Conservation (phyloP, 1,140 invertebrate genomes). For the Akabosia matsudoensis region DNA sequence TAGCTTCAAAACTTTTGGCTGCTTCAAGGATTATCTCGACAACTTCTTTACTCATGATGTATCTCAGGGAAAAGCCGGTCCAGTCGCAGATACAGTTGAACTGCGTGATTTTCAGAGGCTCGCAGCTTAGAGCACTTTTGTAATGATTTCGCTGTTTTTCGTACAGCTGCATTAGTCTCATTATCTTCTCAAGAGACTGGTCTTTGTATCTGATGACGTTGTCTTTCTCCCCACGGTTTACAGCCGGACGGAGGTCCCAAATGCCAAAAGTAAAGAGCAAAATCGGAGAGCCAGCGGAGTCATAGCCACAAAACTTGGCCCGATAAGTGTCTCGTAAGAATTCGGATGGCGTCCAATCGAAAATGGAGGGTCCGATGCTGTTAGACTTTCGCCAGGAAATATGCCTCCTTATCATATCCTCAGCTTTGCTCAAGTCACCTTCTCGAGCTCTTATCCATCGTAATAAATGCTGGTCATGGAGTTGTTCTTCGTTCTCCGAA, state of each 20-base stretch:
- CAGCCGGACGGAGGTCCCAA: slow-evolving; percentile 31
- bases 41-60: slow-evolving; percentile 32
- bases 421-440: slow-evolving; percentile 31
- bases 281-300: slow-evolving; percentile 30
- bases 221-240: slow-evolving; percentile 9
- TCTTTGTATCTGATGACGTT: slow-evolving; percentile 27
- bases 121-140: not conserved
- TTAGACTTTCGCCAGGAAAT: slow-evolving; percentile 29
- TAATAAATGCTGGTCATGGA: slow-evolving; percentile 27
- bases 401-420: slow-evolving; percentile 31
- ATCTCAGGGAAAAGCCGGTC: slow-evolving; percentile 29
- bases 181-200: not conserved
- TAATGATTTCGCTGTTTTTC: slow-evolving; percentile 12
- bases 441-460: slow-evolving; percentile 38
- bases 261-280: slow-evolving; percentile 26
- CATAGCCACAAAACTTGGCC: slow-evolving; percentile 30
- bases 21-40: slow-evolving; percentile 27
- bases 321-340: slow-evolving; percentile 12
- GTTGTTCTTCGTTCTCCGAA: not conserved
- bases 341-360: not conserved
- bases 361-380: slow-evolving; percentile 1
- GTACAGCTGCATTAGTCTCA: not conserved
- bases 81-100: slow-evolving; percentile 34
- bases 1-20: slow-evolving; percentile 25
- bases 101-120: slow-evolving; percentile 24